Conservation (phyloP, 2,113 vertebrate genomes). For the Herpailurus yagouaroundi region DNA sequence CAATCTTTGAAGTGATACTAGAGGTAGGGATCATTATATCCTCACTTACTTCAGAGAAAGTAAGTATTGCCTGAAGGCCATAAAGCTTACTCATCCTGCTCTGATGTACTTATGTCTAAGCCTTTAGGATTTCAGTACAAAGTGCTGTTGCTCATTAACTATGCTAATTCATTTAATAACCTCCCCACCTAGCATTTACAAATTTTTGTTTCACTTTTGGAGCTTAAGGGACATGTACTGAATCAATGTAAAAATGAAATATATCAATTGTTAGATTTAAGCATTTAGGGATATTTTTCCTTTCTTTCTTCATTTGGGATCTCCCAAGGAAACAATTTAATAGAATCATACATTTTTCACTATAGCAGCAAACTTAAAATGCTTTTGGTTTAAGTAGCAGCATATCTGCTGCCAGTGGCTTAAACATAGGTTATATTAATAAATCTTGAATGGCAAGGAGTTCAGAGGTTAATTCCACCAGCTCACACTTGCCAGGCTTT, state of each 20-base stretch:
- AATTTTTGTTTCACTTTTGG: neutral
- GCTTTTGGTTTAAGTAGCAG: neutral
- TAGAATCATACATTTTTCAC: neutral
- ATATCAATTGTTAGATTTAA: neutral
- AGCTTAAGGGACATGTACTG: neutral
- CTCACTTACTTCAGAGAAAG: neutral
- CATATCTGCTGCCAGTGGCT: neutral
- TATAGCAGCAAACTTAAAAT: neutral
- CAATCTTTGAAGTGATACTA: neutral
- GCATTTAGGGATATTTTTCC: neutral
- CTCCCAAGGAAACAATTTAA: neutral
- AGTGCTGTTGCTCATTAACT: neutral
- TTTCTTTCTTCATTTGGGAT: neutral
- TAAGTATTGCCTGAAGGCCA: neutral
- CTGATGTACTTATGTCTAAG: neutral
- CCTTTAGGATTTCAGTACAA: neutral
- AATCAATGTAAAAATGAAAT: neutral
- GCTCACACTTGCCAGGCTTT: neutral
- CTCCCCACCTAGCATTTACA: neutral
- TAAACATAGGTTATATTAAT: neutral
- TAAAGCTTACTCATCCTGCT: neutral
- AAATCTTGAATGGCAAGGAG: slow-evolving; percentile 19
- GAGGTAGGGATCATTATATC: neutral
- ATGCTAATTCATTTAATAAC: neutral
- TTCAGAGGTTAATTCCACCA: slow-evolving; percentile 23